Evolutionary conservation across 2,113 vertebrate genomes (phyloP), one percentile per base, ranked within the genome.

Genomic region (Toxostoma redivivum): DNA sequence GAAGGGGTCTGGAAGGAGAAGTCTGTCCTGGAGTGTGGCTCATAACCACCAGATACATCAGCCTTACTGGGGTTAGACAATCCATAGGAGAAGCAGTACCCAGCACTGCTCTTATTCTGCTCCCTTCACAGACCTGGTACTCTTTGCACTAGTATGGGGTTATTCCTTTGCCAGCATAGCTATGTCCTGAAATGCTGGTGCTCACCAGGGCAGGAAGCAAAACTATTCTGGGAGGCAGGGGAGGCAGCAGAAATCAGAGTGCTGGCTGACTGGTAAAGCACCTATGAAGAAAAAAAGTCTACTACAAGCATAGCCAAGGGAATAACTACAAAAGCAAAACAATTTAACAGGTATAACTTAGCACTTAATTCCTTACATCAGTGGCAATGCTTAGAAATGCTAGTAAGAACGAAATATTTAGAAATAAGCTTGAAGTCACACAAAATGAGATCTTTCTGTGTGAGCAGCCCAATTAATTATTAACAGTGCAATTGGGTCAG

Each of bases 61-160:
- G 28, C 13, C 6, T 38, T n/a, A 10, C 28, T 37, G 53, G 23
- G 5, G 4, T 33, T 61, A 44, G 28, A 10, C 17, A 33, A 25
- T 3, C 33, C 0, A 0, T 15, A 24, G 0, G 1, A 58, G 23
- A 84, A 62, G 42, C 5, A 31, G 5, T 12, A 44, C 15, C 21
- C 67, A 50, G 15, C 13, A 21, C 7, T 84, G 83, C 8, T 31
- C 18, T 64, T 45, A 25, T 22, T 21, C 28, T 19, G 0, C 30
- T 89, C 17, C 35, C 28, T 84, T 33, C 53, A 60, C 4, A 38
- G 38, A 23, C 14, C 20, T 53, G 38, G 7, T 37, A 53, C 16
- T 61, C n/a, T 31, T 25, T 45, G 20, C 1, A 1, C 25, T 28
- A 23, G 9, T 8, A 48, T 0, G 0, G 35, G 2, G 9, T 22